Evolutionary conservation across 1,140 invertebrate genomes (phyloP), one percentile per base, ranked within the genome.

Genomic region (Drosophila sturtevanti): DNA sequence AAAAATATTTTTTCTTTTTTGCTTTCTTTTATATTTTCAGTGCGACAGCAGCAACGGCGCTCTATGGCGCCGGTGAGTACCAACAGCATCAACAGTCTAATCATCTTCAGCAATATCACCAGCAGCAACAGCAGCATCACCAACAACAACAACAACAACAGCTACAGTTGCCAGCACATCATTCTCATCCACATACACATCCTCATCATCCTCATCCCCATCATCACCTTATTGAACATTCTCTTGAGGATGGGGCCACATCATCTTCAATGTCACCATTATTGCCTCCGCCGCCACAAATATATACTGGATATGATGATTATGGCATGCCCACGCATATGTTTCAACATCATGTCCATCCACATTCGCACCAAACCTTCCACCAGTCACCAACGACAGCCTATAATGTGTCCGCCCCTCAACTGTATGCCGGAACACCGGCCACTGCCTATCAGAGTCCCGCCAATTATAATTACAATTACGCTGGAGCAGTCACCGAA

Each of bases 51-150:
- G 81, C 78, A 9, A 81, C 81, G 34, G 66, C 86, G 62, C 71
- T 90, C 58, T 89, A 89, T 55, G 85, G 77, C 85, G 77, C 74
- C 79, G 72, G 61, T 10, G 84, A 90, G 54, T 89, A 80, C 52
- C 84, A 87, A 34, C 81, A 76, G 14, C 73, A 69, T 56, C 78
- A 52, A 11, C 71, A 79, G 24, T 68, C 58, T 31, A 35, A 56
- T 16, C 72, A 73, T 12, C 24, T 41, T 0, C 71, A 74, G 37
- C 80, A 72, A 34, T 65, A 81, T 21, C 75, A 76, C 3, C 78
- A 79, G 14, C 78, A 77, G 1, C 58, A 63, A 6, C 44, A 56
- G 7, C 68, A 48, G 7, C 31, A 44, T 7, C 56, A 44, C 1
- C 59, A 41, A 31, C 31, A 55, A 10, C 56, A 55, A 2, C n/a